Percentiles rank a stretch among this genome's conserved stretches.
These are phyloP conservation scores for Neodontobutis hainanensis DNA, from an alignment of 2,113 vertebrate genomes.

Conservation along the genomic window DNA sequence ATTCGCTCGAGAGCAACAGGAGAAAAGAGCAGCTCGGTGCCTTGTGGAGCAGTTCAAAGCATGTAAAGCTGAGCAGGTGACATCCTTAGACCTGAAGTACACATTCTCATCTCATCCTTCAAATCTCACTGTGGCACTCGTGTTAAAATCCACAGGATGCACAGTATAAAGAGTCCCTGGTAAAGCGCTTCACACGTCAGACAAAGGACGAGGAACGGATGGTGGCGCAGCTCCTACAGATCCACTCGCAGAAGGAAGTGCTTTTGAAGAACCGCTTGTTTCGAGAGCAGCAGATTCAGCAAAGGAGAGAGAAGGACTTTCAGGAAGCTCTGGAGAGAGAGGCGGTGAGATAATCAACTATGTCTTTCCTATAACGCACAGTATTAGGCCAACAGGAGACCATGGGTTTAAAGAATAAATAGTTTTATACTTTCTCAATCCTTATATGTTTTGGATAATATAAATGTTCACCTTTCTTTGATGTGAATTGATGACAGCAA, in stretches of 20 bases:
- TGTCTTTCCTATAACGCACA: too few relatives aligned
- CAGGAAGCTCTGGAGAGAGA: slow-evolving; percentile 88
- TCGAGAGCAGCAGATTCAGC: slow-evolving; percentile 88
- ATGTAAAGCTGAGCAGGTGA: slow-evolving; percentile 85
- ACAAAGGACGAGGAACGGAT: slow-evolving; percentile 89
- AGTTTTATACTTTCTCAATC: too few relatives aligned
- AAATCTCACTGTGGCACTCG: too few relatives aligned
- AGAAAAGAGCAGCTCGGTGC: slow-evolving; percentile 82
- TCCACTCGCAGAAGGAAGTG: slow-evolving; percentile 87
- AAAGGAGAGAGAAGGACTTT: slow-evolving; percentile 85
- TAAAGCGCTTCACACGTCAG: slow-evolving; percentile 86
- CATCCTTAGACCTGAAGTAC: not conserved
- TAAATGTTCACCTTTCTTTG: too few relatives aligned
- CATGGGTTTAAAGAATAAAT: too few relatives aligned
- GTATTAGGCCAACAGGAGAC: too few relatives aligned
- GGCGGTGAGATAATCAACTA: slow-evolving; percentile 78
- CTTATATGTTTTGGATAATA: too few relatives aligned
- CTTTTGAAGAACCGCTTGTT: slow-evolving; percentile 87
- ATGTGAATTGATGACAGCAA: not conserved
- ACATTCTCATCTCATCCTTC: slow-evolving; percentile 1
- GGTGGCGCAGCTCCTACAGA: slow-evolving; percentile 87
- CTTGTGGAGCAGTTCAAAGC: slow-evolving; percentile 84
- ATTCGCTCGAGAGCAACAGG: slow-evolving; percentile 80
- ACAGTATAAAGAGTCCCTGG: slow-evolving; percentile 84
- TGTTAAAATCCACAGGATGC: slow-evolving; percentile 67